Conservation (phyloP, 1,140 invertebrate species). For the Anastrepha ludens region DNA sequence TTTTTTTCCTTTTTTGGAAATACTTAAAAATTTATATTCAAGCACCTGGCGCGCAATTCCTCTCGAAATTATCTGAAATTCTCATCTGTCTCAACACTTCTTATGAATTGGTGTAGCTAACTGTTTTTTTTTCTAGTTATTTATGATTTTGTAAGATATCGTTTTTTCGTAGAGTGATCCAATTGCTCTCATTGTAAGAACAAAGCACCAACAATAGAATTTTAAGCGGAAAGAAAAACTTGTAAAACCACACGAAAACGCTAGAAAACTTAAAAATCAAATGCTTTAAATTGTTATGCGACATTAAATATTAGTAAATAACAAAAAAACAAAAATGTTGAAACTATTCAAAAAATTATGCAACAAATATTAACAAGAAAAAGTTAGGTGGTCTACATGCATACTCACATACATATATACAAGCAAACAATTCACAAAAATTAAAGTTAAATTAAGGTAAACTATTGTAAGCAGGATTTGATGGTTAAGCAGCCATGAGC, state of each 20-base stretch:
- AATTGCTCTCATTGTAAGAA: conserved; percentile 70
- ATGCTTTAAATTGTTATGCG: conserved; percentile 55
- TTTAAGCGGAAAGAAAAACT: conserved; percentile 55
- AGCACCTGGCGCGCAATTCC: no score
- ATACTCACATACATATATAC: not conserved
- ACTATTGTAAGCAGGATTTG: not conserved
- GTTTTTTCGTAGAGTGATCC: conserved; percentile 27
- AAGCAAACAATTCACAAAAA: not conserved
- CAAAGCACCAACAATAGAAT: conserved; percentile 73
- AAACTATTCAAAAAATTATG: conserved; percentile 53
- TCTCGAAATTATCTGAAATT: no score
- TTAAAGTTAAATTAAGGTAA: not conserved
- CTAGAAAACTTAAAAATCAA: conserved; percentile 28
- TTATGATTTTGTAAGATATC: conserved; percentile 24
- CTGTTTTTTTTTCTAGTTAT: conserved; percentile 19
- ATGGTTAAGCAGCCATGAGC: no score
- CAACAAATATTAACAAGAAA: conserved; percentile 27
- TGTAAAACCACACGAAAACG: not conserved
- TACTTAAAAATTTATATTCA: no score
- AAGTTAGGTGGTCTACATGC: not conserved
- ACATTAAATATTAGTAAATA: conserved; percentile 36
- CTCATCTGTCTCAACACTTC: no score
- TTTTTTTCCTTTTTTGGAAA: no score
- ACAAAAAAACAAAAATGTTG: conserved; percentile 30
- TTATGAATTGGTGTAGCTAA: conserved; percentile 39